phyloP scores from a whole-genome alignment of 2,888 invertebrate species.

The Liopterus haemorrhoidalis region DNA sequence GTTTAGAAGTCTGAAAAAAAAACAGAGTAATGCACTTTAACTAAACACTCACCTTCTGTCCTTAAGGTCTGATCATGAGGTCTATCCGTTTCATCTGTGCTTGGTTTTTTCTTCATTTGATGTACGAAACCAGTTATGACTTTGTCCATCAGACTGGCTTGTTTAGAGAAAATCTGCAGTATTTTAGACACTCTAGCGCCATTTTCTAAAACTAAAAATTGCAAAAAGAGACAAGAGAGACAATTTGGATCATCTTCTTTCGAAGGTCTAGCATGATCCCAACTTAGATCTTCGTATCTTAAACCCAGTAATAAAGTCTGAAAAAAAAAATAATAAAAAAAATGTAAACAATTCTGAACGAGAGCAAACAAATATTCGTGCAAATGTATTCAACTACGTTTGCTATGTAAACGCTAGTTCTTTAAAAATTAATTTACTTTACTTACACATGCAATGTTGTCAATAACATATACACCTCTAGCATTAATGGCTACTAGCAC shows the following conservation, averaged over 20 bases:
- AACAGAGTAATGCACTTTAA: too few species aligned
- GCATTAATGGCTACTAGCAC: slow-evolving; percentile 85
- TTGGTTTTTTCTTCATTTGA: slow-evolving; percentile 54
- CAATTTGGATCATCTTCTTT: slow-evolving; percentile 80
- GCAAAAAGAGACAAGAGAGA: slow-evolving; percentile 86
- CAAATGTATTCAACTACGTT: background rate
- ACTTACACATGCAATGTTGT: slow-evolving; percentile 77
- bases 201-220: slow-evolving; percentile 77
- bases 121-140: slow-evolving; percentile 77
- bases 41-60: slow-evolving; percentile 38
- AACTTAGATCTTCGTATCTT: slow-evolving; percentile 82
- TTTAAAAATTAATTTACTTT: slow-evolving; percentile 12
- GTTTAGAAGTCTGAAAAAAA: too few species aligned
- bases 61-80: slow-evolving; percentile 47
- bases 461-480: slow-evolving; percentile 77
- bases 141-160: slow-evolving; percentile 82
- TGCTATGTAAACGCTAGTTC: slow-evolving; percentile 9
- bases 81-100: slow-evolving; percentile 46
- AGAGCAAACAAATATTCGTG: background rate
- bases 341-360: background rate
- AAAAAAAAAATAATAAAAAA: slow-evolving; percentile 28
- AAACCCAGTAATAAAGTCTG: slow-evolving; percentile 80
- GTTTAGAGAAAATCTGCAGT: slow-evolving; percentile 64
- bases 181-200: slow-evolving; percentile 74
- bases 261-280: slow-evolving; percentile 86